A percentile compares a stretch with the other conserved stretches of the same genome.
Evolutionary conservation across 2,113 vertebrate genomes (phyloP).

Genomic region (Lathamus discolor): DNA sequence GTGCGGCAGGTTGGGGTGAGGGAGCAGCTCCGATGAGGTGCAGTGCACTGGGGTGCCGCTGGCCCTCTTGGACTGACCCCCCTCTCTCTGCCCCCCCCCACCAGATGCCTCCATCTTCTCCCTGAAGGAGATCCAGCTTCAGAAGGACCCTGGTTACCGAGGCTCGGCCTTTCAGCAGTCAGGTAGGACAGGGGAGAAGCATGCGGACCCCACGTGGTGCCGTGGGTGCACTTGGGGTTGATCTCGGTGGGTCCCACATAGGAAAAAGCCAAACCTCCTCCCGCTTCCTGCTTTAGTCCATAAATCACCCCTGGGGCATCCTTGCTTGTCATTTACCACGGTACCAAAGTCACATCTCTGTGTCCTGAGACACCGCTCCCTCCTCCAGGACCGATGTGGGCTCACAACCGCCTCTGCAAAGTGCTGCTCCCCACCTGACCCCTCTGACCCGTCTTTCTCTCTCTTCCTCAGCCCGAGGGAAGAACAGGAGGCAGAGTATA

Average conservation of each 20-base stretch:
- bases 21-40: not conserved
- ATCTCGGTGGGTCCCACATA: not conserved
- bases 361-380: not conserved
- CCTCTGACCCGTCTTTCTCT: not conserved
- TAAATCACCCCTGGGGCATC: not conserved
- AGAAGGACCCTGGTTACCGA: constrained; percentile 91
- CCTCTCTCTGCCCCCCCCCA: not conserved
- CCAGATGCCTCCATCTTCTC: constrained; percentile 92
- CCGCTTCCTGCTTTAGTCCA: not conserved
- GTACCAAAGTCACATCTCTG: not conserved
- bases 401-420: not conserved
- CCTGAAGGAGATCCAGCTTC: constrained; percentile 90
- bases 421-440: fast-evolving
- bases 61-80: not conserved
- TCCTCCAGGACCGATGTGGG: fast-evolving
- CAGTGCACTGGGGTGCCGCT: not conserved
- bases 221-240: fast-evolving
- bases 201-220: fast-evolving
- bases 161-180: constrained; percentile 88
- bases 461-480: constrained; percentile 83
- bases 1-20: fast-evolving
- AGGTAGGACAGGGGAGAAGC: constrained; percentile 68
- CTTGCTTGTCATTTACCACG: fast-evolving
- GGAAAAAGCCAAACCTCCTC: not conserved
- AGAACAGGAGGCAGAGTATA: constrained; percentile 92